phyloP scores from a whole-genome alignment of 2,888 invertebrate genomes.

The Hermaeophaga mercurialis region DNA sequence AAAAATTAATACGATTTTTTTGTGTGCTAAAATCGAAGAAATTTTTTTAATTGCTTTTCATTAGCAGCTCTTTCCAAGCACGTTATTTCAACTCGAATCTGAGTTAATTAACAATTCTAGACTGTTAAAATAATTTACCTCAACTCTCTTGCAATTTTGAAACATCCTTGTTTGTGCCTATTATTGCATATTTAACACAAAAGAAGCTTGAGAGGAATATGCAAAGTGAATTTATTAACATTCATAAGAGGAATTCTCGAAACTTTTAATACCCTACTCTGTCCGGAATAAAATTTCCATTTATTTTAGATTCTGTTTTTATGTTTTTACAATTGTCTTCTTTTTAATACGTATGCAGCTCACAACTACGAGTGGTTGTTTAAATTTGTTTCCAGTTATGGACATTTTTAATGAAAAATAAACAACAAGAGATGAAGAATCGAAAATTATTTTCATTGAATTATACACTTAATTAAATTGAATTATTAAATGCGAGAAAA shows the following conservation, averaged over 20 bases:
- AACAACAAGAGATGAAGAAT: constrained; percentile 2
- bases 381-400: background rate
- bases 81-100: too few species aligned
- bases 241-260: constrained; percentile 57
- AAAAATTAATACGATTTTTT: too few species aligned
- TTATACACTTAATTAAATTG: constrained; percentile 31
- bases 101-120: background rate
- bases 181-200: constrained; percentile 55
- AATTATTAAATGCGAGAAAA: constrained; percentile 34
- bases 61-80: too few species aligned
- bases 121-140: constrained; percentile 23
- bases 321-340: constrained; percentile 9
- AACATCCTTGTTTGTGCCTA: constrained; percentile 51
- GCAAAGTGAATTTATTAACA: constrained; percentile 59
- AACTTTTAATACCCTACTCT: constrained; percentile 49
- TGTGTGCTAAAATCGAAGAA: too few species aligned
- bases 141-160: constrained; percentile 46
- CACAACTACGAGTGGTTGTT: constrained; percentile 1
- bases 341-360: background rate
- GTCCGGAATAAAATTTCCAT: constrained; percentile 11
- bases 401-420: constrained; percentile 7
- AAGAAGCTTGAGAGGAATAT: constrained; percentile 51
- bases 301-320: constrained; percentile 7
- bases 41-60: too few species aligned
- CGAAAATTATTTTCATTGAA: background rate